Base-by-base conservation (phyloP, 2,113 vertebrate species). In the Hypocryptadius cinnamomeus region DNA sequence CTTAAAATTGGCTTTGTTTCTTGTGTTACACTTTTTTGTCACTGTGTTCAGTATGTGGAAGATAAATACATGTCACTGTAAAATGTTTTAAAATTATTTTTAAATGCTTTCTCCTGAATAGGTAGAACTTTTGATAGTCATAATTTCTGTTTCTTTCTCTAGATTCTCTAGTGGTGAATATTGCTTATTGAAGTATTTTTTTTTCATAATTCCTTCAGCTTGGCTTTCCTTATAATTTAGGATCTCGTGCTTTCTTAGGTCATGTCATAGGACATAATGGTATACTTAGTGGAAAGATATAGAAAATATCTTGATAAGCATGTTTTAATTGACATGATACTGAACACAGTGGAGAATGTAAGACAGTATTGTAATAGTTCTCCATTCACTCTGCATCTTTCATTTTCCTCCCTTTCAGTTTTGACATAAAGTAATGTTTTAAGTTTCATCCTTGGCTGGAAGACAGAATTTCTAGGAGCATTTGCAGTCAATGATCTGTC, bases 1-100 rank as follows among this genome's bases (percentile, higher is more conserved):
- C 65, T 89, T 91, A 56, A 87, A 92, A 64, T 89, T 89, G 69
- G 65, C 87, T 94, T 96, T 95, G 44, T 89, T 87, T 79, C 93
- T 85, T 69, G 8, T 73, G 45, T 89, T 95, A 27, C 54, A 47
- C 70, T 93, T 91, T 61, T 92, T 95, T 84, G 65, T 79, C 79
- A 57, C 63, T 65, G 59, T 53, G 44, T 64, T 89, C 40, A 53
- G 48, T 79, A 44, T 65, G 40, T 61, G 40, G 30, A 94, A 69
- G 45, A 87, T 60, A 87, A 91, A 79, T 48, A 79, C 24, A 39
- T 20, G 19, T 64, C 22, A 37, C 42, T 84, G 37, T 68, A 91
- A 85, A 87, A 65, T 72, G 47, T 68, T 83, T 74, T 13, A 1
- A 30, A 70, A 69, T 63, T 65, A 61, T 80, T 94, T 87, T 51